Base-by-base conservation (phyloP, 2,113 vertebrate genomes). In the Pelecanus crispus region DNA sequence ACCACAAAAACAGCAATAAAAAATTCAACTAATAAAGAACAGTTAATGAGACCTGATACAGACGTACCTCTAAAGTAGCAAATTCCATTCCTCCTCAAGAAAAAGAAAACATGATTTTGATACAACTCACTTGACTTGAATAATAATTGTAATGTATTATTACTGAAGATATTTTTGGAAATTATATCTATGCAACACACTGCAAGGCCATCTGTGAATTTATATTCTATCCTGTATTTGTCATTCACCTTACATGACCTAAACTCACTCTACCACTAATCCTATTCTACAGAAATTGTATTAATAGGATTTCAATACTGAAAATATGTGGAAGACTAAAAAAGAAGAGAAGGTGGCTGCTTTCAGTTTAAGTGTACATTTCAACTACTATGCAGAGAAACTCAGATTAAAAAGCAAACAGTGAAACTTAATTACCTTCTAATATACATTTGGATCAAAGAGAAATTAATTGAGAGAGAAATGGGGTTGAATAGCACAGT, bases 371-470 rank as follows among this genome's bases (percentile, higher is more conserved):
- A 92, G 40, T 20, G 9, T 49, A 74, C 28, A 38, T 90, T 95
- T 96, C 74, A 85, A 32, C 34, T 49, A n/a, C 71, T 80, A 45
- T 11, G 17, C 50, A 88, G 50, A 88, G 50, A 78, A 94, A 79
- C 7, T 16, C 58, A 81, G 20, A 92, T 93, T 91, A 52, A 94
- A 77, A 83, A 84, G 59, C 55, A 67, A 93, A 71, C 15, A 50
- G 13, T 81, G 59, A 92, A 90, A 93, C 31, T 87, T 89, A 89
- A 91, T 90, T 85, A 85, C 21, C 77, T 87, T 90, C 81, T 90
- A 87, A 84, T 91, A 82, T 18, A 61, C 28, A 52, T 79, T 91
- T 87, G 44, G 29, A 85, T 94, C 28, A 87, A 84, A 86, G 34
- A 75, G 19, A 85, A 96, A 87, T 72, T 81, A 95, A 91, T 58